These are phyloP conservation scores for Idaea straminata DNA, from an alignment of 2,888 invertebrate genomes.

Conservation along the genomic window DNA sequence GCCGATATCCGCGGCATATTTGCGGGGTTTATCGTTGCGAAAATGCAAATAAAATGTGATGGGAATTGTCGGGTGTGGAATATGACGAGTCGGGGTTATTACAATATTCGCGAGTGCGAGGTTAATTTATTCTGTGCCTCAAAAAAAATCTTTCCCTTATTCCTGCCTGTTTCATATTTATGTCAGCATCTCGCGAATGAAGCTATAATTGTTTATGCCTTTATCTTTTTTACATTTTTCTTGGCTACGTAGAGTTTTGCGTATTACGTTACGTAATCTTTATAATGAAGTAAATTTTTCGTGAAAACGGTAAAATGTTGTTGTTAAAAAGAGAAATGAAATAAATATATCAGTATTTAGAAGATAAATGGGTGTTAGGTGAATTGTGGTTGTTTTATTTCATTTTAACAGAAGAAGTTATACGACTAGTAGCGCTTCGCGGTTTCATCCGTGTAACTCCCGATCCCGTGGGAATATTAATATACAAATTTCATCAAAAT, in stretches of 20 bases:
- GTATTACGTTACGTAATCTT: not conserved
- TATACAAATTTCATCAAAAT: no score
- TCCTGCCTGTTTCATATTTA: constrained; percentile 21
- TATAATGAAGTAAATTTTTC: not conserved
- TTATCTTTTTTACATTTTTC: constrained; percentile 4
- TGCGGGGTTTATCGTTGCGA: constrained; percentile 31
- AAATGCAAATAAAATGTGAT: constrained; percentile 32
- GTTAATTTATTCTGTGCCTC: constrained; percentile 25
- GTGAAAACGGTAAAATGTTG: not conserved
- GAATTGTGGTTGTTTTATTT: not conserved
- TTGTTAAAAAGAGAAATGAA: not conserved
- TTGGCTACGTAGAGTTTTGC: not conserved
- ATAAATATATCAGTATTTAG: not conserved
- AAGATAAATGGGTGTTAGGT: not conserved
- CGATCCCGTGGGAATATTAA: no score
- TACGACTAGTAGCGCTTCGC: no score
- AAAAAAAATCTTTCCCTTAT: constrained; percentile 27
- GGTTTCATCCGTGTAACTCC: no score
- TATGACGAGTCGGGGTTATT: constrained; percentile 27
- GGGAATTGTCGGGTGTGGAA: constrained; percentile 22
- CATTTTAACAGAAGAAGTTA: not conserved
- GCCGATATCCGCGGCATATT: constrained; percentile 29
- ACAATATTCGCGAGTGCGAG: constrained; percentile 24
- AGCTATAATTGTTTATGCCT: constrained; percentile 6
- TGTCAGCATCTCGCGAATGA: constrained; percentile 12